Percentiles rank a stretch among this genome's conserved stretches.
These are phyloP conservation scores for Acyrthosiphon pisum DNA, from an alignment of 1,140 invertebrate genomes.

Conservation along the genomic window DNA sequence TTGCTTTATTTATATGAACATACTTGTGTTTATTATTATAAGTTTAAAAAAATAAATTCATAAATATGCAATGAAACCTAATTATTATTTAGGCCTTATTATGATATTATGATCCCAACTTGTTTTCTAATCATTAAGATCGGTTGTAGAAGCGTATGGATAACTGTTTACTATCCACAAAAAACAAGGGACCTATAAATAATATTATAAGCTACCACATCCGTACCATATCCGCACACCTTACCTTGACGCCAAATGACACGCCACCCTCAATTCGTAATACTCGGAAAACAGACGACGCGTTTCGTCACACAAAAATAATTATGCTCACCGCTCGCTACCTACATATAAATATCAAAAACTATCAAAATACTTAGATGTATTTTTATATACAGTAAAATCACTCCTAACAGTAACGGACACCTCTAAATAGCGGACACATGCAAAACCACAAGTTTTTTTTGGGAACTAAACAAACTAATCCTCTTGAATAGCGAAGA, in stretches of 20 bases:
- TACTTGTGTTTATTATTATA: neutral
- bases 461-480: too few relatives aligned
- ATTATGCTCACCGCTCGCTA: neutral
- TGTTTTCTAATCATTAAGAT: neutral
- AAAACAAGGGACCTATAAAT: neutral
- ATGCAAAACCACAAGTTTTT: too few relatives aligned
- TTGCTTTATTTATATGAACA: neutral
- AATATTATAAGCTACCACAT: neutral
- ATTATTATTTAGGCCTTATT: neutral
- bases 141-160: neutral
- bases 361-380: too few relatives aligned
- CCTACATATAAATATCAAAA: too few relatives aligned
- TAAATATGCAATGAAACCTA: neutral
- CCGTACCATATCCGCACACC: neutral
- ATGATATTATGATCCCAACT: neutral
- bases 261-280: neutral
- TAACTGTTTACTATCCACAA: neutral
- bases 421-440: too few relatives aligned
- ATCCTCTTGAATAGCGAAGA: too few relatives aligned
- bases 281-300: neutral
- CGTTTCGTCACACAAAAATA: neutral
- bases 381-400: too few relatives aligned
- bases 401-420: too few relatives aligned
- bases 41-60: neutral
- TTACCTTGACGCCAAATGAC: neutral